Conservation (phyloP, 2,113 vertebrate species). For the Datnioides undecimradiatus region DNA sequence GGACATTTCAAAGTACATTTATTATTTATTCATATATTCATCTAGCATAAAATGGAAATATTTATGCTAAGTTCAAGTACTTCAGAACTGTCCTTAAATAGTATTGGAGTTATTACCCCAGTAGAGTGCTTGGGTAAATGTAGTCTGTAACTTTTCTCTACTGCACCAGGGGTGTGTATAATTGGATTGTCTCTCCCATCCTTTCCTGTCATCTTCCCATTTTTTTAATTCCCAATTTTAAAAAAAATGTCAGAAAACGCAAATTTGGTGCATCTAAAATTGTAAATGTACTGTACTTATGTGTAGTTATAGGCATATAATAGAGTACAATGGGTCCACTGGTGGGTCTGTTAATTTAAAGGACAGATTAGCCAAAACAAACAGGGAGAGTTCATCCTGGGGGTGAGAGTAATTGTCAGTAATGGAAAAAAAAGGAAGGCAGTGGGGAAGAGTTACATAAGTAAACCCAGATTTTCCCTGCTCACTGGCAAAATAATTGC, state of each 20-base stretch:
- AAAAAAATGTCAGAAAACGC: no score
- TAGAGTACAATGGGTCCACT: background rate
- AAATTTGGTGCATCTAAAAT: no score
- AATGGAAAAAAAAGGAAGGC: conserved; percentile 31
- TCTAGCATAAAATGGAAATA: no score
- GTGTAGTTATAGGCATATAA: no score
- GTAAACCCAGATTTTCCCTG: conserved; percentile 18
- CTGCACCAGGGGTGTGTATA: background rate
- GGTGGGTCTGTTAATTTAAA: background rate
- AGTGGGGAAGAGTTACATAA: conserved; percentile 18
- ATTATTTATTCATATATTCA: no score
- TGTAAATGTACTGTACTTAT: no score
- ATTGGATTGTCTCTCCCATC: background rate
- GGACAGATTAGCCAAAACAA: conserved; percentile 15
- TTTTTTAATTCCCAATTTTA: background rate
- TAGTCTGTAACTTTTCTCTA: background rate
- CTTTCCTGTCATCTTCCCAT: background rate
- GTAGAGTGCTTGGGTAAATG: no score
- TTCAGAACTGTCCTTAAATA: no score
- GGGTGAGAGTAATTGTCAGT: conserved; percentile 13
- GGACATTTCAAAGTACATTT: no score
- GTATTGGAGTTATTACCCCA: no score
- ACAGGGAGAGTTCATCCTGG: background rate
- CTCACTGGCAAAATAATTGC: conserved; percentile 25
- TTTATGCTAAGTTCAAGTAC: no score